Evolutionary conservation across 2,113 vertebrate genomes (phyloP).

Genomic region (Edolisoma coerulescens): DNA sequence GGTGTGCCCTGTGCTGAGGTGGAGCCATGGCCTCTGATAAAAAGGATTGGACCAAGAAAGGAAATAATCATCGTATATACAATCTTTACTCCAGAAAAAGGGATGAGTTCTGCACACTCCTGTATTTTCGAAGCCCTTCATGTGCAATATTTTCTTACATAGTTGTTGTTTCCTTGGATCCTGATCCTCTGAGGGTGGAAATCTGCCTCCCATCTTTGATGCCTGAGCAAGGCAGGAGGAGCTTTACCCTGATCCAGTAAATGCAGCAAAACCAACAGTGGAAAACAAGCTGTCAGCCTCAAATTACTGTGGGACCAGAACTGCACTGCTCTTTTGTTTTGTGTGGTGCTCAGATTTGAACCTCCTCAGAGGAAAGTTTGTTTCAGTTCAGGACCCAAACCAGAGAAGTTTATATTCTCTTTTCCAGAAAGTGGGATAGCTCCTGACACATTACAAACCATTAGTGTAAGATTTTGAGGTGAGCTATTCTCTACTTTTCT

Average conservation of each 20-base stretch:
- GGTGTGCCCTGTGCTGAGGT: rapidly evolving
- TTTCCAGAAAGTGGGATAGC: neutral
- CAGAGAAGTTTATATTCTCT: neutral
- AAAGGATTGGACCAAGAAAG: neutral
- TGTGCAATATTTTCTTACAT: neutral
- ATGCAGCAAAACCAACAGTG: neutral
- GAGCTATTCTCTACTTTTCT: neutral
- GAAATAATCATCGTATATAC: neutral
- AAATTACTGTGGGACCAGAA: neutral
- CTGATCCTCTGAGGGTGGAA: neutral
- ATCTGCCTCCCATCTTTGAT: neutral
- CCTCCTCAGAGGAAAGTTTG: neutral
- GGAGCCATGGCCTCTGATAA: neutral
- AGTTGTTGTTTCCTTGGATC: neutral
- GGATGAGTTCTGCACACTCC: neutral
- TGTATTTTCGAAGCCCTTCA: neutral
- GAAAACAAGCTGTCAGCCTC: neutral
- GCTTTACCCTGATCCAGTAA: neutral
- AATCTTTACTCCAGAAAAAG: neutral
- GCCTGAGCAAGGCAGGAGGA: neutral
- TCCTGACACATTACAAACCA: neutral
- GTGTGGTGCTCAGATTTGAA: neutral
- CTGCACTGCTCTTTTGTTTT: neutral
- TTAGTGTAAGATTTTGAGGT: neutral
- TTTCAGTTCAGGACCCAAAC: neutral